These are phyloP conservation scores for Syngnathoides biaculeatus DNA, from an alignment of 2,113 vertebrate genomes.

Conservation along the genomic window DNA sequence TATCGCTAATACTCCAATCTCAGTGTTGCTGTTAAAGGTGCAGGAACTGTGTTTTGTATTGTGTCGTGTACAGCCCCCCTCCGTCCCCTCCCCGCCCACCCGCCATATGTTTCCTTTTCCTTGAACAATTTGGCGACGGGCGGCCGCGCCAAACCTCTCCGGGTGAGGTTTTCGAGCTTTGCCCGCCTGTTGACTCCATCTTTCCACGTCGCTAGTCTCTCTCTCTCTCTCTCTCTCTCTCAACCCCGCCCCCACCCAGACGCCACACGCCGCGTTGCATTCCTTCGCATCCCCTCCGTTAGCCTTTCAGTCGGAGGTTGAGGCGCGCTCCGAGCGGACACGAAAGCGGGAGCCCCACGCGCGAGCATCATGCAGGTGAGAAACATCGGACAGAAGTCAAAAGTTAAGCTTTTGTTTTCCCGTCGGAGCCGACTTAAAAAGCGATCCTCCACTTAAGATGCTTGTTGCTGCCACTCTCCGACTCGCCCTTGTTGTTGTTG, in stretches of 20 bases:
- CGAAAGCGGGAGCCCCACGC: conserved; percentile 5
- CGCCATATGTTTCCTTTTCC: not conserved
- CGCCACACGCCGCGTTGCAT: conserved; percentile 41
- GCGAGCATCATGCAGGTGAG: conserved; percentile 61
- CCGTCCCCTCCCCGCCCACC: too few species aligned
- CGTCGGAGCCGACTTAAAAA: not conserved
- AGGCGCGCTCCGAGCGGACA: conserved; percentile 42
- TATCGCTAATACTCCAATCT: too few species aligned
- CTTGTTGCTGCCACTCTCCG: not conserved
- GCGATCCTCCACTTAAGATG: not conserved
- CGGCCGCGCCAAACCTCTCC: not conserved
- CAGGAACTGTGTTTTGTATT: not conserved
- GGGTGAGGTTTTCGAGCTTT: not conserved
- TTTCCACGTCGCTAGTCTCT: conserved; percentile 6
- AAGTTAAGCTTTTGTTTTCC: not conserved
- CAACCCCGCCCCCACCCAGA: too few species aligned
- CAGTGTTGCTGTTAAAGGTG: too few species aligned
- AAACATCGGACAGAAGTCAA: not conserved
- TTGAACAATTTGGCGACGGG: not conserved
- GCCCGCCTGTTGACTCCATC: conserved; percentile 28
- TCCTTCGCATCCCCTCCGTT: conserved; percentile 53
- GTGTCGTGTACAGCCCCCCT: too few species aligned
- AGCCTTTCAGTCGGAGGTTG: conserved; percentile 45
- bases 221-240: not conserved
- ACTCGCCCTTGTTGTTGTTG: too few species aligned